Base-by-base conservation (phyloP, 2,888 invertebrate species). In the Cremastinae sp. region DNA sequence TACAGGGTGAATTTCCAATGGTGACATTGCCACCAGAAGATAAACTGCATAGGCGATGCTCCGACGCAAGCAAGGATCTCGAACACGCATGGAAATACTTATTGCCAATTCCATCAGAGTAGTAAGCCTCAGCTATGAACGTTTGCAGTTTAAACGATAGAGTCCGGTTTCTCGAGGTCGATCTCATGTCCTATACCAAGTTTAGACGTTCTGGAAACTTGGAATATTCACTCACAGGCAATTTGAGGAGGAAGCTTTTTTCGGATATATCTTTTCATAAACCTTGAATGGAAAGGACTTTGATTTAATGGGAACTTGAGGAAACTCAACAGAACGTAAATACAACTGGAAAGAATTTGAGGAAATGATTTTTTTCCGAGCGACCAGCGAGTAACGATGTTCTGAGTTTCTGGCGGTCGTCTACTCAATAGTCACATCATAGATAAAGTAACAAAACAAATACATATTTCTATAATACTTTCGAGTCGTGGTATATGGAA, bases 61-160 rank as follows among this genome's bases (percentile, higher is more conserved):
- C 88, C 41, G 87, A 87, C 22, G 85, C 86, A 16, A 86, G 85
- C 68, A 88, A 87, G 75, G 87, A 85, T 70, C 81, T 90, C 66
- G 86, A 89, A 66, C 83, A 87, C 61, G 89, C 89, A 68, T 90
- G 90, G 90, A 85, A 85, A 81, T 83, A 88, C 71, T 85, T 90
- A 77, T 79, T 90, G 81, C 89, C 89, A 35, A 69, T 84, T 62
- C 83, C 79, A 59, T 75, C 81, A 20, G 87, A 88, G 70, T 83
- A 84, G 81, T 79, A 74, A 79, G 79, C 78, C 71, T 66, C 22
- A 45, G 18, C 20, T 58, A 68, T 35, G 14, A 41, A 9, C 41
- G 12, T 12, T 41, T 16, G 22, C 28, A 28, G 28, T 62, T 37
- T 47, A 16, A 56, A 37, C 49, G 28, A 64, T 47, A 58, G 20